Conservation (phyloP, 35 echinoderm and acorn worm species). For the Amphiura filiformis region DNA sequence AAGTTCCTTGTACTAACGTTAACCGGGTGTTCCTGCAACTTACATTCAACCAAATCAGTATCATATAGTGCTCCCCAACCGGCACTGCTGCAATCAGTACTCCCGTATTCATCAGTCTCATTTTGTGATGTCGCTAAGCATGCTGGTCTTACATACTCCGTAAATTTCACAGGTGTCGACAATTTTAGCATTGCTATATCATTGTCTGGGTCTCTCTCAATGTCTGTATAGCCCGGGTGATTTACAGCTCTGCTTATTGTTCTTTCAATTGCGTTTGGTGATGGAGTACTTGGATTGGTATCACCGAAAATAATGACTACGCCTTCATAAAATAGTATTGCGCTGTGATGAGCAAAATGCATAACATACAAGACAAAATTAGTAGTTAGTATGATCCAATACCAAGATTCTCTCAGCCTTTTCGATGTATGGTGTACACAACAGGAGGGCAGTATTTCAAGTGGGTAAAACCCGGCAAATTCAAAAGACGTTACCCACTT, state of each 20-base stretch:
- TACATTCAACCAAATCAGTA: no score
- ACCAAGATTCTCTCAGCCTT: no score
- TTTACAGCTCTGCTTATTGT: neutral
- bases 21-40: no score
- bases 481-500: no score
- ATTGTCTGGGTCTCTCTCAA: neutral
- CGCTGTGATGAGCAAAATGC: neutral
- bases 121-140: neutral
- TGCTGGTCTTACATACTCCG: constrained; percentile 12
- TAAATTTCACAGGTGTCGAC: neutral
- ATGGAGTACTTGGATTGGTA: neutral
- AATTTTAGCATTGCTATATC: constrained; percentile 24
- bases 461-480: no score
- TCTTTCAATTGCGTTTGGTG: neutral
- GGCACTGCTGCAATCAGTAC: neutral
- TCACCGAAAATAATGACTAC: neutral
- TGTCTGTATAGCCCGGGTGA: neutral
- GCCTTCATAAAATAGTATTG: neutral
- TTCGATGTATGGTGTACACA: no score
- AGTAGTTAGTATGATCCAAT: no score
- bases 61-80: constrained; percentile 5
- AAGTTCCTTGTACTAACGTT: no score
- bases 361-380: no score
- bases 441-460: no score
- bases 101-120: constrained; percentile 12